phyloP scores from a whole-genome alignment of 2,888 invertebrate species.

The Lithophane leautieri region DNA sequence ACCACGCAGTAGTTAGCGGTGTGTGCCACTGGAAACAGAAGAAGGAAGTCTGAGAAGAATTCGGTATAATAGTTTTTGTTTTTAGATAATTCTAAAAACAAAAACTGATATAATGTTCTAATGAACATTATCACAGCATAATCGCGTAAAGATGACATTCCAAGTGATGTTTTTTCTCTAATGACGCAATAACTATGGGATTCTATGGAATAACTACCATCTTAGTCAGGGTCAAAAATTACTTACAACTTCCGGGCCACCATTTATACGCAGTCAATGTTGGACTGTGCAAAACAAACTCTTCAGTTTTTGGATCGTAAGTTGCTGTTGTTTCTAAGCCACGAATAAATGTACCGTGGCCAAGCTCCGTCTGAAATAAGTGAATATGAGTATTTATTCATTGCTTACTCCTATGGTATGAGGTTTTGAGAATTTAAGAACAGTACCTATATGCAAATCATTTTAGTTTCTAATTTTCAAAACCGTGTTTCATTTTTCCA shows the following conservation, averaged over 20 bases:
- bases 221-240: not conserved
- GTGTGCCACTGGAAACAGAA: slow-evolving; percentile 94
- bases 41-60: not conserved
- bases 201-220: not conserved
- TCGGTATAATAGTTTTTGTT: not conserved
- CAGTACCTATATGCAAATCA: too few species aligned
- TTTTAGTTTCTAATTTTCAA: too few species aligned
- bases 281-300: slow-evolving; percentile 97
- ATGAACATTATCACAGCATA: not conserved
- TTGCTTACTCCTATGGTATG: not conserved
- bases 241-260: slow-evolving; percentile 98
- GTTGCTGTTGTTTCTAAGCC: slow-evolving; percentile 98
- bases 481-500: too few species aligned
- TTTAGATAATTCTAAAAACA: too few species aligned
- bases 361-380: slow-evolving; percentile 95
- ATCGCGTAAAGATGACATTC: not conserved
- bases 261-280: slow-evolving; percentile 97
- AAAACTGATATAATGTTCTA: too few species aligned
- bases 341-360: slow-evolving; percentile 98
- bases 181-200: too few species aligned
- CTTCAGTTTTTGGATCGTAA: slow-evolving; percentile 95
- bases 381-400: not conserved
- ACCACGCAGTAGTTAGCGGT: slow-evolving; percentile 97
- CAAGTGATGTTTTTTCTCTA: not conserved
- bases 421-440: too few species aligned